Evolutionary conservation across 64 coral and sea anemone species (phyloP).

Genomic region (Stichodactyla mertensii): DNA sequence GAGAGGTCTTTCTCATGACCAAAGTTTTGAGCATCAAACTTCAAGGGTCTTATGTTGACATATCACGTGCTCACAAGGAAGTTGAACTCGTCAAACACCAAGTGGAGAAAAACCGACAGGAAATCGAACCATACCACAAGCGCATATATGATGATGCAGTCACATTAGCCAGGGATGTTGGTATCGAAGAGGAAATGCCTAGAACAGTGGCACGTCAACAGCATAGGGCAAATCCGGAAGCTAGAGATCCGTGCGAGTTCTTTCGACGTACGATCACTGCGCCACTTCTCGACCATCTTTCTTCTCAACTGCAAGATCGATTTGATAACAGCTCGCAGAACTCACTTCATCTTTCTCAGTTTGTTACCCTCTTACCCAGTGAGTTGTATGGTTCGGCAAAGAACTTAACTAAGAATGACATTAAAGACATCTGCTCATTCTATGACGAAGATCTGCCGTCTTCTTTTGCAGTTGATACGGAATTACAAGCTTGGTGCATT

Average conservation of each 20-base stretch:
- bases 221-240: slow-evolving; percentile 40
- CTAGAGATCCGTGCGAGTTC: slow-evolving; percentile 24
- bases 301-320: slow-evolving; percentile 42
- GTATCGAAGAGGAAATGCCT: slow-evolving; percentile 30
- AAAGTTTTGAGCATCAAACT: slow-evolving; percentile 37
- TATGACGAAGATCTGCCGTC: slow-evolving; percentile 24
- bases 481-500: slow-evolving; percentile 31
- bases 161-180: slow-evolving; percentile 38
- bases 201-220: slow-evolving; percentile 37
- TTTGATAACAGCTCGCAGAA: slow-evolving; percentile 39
- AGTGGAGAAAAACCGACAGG: slow-evolving; percentile 22
- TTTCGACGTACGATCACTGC: slow-evolving; percentile 35
- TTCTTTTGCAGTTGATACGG: slow-evolving; percentile 34
- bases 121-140: slow-evolving; percentile 41
- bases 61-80: slow-evolving; percentile 23
- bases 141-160: slow-evolving; percentile 36
- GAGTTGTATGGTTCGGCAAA: slow-evolving; percentile 35
- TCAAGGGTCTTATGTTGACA: slow-evolving; percentile 32
- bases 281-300: slow-evolving; percentile 32
- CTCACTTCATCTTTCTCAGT: slow-evolving; percentile 30
- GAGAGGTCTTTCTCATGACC: slow-evolving; percentile 40
- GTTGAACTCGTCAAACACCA: slow-evolving; percentile 40
- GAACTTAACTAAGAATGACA: slow-evolving; percentile 32
- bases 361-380: slow-evolving; percentile 27
- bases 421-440: slow-evolving; percentile 37